A percentile compares a stretch with the other conserved stretches of the same genome.
These are phyloP conservation scores for Hoplostethus atlanticus DNA, from an alignment of 2,797 vertebrate species.

Conservation along the genomic window DNA sequence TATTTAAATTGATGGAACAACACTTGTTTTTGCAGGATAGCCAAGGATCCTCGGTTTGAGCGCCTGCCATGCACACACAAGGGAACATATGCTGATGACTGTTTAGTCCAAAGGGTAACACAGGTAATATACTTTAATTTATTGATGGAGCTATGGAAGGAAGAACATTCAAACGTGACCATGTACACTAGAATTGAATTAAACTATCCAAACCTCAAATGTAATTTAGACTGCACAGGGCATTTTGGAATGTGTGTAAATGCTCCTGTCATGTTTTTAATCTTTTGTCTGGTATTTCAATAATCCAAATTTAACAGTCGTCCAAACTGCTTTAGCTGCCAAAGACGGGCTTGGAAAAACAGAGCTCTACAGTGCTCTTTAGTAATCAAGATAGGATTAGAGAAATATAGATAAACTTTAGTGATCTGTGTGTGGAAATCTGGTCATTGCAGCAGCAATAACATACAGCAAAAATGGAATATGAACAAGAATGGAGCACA, in stretches of 20 bases:
- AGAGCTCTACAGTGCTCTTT: background rate
- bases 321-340: background rate
- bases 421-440: too few species aligned
- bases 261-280: background rate
- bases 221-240: background rate
- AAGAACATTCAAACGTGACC: background rate
- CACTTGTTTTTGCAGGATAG: constrained; percentile 86
- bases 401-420: too few species aligned
- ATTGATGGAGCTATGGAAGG: background rate
- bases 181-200: background rate
- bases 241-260: background rate
- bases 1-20: background rate
- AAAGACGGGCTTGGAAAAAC: background rate
- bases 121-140: constrained; percentile 86
- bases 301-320: too few species aligned
- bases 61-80: constrained; percentile 94
- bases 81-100: constrained; percentile 98
- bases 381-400: too few species aligned
- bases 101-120: constrained; percentile 95
- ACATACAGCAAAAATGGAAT: too few species aligned
- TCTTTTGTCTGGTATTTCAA: too few species aligned
- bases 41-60: constrained; percentile 97
- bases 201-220: background rate
- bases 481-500: too few species aligned
- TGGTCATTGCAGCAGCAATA: too few species aligned